Conservation (phyloP, 1,140 invertebrate genomes). For the Drosophila ohnishii region DNA sequence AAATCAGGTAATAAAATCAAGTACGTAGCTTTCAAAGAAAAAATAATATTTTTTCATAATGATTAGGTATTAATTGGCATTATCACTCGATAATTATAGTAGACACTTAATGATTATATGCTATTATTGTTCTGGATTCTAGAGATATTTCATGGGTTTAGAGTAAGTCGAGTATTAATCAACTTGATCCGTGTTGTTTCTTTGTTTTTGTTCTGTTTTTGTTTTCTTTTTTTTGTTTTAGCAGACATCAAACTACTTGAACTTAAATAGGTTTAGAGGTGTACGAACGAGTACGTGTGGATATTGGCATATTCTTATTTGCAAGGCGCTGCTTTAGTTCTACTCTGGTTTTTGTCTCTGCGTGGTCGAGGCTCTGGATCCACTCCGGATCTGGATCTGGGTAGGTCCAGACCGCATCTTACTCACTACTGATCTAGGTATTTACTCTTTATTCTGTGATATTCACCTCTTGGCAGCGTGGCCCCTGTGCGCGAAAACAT, state of each 20-base stretch:
- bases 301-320: slow-evolving; percentile 36
- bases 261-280: slow-evolving; percentile 46
- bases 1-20: slow-evolving; percentile 32
- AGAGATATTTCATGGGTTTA: slow-evolving; percentile 60
- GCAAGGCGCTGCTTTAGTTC: slow-evolving; percentile 30
- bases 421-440: slow-evolving; percentile 78
- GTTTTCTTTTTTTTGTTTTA: slow-evolving; percentile 40
- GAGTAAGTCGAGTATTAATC: slow-evolving; percentile 48
- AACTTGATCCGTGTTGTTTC: slow-evolving; percentile 27
- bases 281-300: slow-evolving; percentile 25
- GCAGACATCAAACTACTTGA: slow-evolving; percentile 75
- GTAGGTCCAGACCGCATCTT: background rate
- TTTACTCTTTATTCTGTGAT: slow-evolving; percentile 83
- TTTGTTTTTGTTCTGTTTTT: slow-evolving; percentile 17
- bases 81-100: slow-evolving; percentile 65
- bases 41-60: slow-evolving; percentile 31
- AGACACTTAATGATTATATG: slow-evolving; percentile 67
- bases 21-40: slow-evolving; percentile 44
- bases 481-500: slow-evolving; percentile 85
- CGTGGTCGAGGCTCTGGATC: slow-evolving; percentile 8
- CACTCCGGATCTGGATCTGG: background rate
- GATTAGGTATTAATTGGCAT: slow-evolving; percentile 64
- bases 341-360: slow-evolving; percentile 21
- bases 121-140: slow-evolving; percentile 41
- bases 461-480: slow-evolving; percentile 87